phyloP scores from a whole-genome alignment of 2,113 vertebrate species.

The Dunckerocampus dactyliophorus region DNA sequence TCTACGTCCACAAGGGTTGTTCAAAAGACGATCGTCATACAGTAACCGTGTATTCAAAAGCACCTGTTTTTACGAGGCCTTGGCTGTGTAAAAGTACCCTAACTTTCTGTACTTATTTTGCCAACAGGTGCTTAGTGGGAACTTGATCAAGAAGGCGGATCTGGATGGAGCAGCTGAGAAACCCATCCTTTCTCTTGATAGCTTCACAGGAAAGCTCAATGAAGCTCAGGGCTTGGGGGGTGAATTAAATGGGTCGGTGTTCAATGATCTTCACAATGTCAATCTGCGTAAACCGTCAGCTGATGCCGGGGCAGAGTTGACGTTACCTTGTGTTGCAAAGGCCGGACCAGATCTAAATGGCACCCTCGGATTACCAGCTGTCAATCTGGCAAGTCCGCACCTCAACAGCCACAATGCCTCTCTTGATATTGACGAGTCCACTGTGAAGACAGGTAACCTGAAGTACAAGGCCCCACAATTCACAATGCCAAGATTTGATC shows the following conservation, averaged over 20 bases:
- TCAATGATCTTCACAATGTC: conserved; percentile 52
- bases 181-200: conserved; percentile 40
- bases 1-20: too few species aligned
- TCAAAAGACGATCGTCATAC: too few species aligned
- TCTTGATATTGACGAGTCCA: conserved; percentile 42
- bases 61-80: too few species aligned
- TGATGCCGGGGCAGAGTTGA: conserved; percentile 35
- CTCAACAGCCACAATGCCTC: conserved; percentile 41
- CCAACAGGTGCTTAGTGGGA: conserved; percentile 48
- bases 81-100: too few species aligned
- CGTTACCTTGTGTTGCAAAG: conserved; percentile 41
- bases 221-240: conserved; percentile 19
- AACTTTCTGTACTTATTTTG: not conserved
- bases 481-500: conserved; percentile 53
- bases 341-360: conserved; percentile 47
- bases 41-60: too few species aligned
- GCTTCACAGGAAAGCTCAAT: conserved; percentile 44
- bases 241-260: conserved; percentile 29
- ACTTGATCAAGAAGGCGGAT: not conserved
- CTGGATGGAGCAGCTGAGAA: conserved; percentile 28
- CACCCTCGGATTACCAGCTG: conserved; percentile 32
- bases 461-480: conserved; percentile 45
- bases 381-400: conserved; percentile 44
- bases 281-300: conserved; percentile 30
- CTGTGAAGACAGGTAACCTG: conserved; percentile 16